Base-by-base conservation (phyloP, 2,113 vertebrate genomes). In the Numida meleagris region DNA sequence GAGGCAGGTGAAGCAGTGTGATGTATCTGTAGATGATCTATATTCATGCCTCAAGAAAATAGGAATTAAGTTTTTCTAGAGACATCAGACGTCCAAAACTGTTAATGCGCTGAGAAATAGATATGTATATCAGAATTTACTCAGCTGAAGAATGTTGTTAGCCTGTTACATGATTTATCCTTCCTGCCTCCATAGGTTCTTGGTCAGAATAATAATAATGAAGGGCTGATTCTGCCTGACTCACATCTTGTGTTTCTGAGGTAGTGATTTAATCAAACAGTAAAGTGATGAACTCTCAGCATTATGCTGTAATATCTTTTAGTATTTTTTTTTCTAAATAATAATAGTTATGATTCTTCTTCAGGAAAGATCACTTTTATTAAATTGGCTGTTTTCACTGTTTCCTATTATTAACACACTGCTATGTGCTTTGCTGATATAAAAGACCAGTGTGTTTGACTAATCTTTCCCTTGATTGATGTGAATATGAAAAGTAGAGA, bases 331-430 rank as follows among this genome's bases (percentile, higher is more conserved):
- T 67, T 62, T 92, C 86, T 66, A 93, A 91, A 86, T 70, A 91
- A 87, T 83, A 97, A 67, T 77, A 92, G 58, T 85, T 95, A 90
- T 87, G n/a, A 18, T 57, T 90, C 91, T 82, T 89, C 96, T 88
- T 81, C 10, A 36, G 43, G 58, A 40, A 94, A 67, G 92, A 86
- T 90, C 83, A 95, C 36, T 93, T 51, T 93, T 89, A 88, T 96
- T 90, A 76, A 97, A 88, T 67, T 65, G 86, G 62, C 38, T 58
- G 20, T 77, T 74, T 88, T 62, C 46, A 63, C 63, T 71, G 61
- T 51, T 79, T 81, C 31, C 8, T 59, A 3, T 61, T 84, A 29
- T 21, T 24, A 36, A 12, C 18, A 72, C 29, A 68, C 27, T 53
- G 7, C 53, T 85, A 62, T 31, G 21, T 79, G 33, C 25, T 78